These are phyloP conservation scores for Ascaphus truei DNA, from an alignment of 2,113 vertebrate species.

Conservation along the genomic window DNA sequence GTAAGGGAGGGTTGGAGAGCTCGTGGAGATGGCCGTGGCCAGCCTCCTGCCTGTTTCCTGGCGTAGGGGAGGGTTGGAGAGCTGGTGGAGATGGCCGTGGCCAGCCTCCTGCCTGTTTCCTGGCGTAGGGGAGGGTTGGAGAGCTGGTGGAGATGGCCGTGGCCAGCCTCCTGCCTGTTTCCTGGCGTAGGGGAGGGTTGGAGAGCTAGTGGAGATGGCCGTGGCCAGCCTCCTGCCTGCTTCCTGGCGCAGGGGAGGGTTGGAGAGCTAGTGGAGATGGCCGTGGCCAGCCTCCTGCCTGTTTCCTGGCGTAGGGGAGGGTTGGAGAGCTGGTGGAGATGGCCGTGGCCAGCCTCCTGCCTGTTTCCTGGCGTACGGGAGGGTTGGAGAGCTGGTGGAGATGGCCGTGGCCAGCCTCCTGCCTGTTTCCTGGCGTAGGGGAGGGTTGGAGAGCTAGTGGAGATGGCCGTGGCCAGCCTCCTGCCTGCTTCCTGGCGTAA, in stretches of 20 bases:
- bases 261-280: constrained; percentile 14
- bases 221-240: constrained; percentile 40
- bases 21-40: constrained; percentile 27
- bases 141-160: constrained; percentile 11
- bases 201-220: constrained; percentile 11
- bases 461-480: constrained; percentile 39
- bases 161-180: constrained; percentile 44
- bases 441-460: constrained; percentile 34
- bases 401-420: constrained; percentile 39
- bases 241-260: constrained; percentile 39
- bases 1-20: constrained; percentile 36
- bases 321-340: constrained; percentile 15
- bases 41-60: constrained; percentile 42
- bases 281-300: constrained; percentile 40
- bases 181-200: constrained; percentile 37
- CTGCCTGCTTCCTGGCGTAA: constrained; percentile 36
- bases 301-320: constrained; percentile 40
- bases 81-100: constrained; percentile 28
- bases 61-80: constrained; percentile 36
- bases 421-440: constrained; percentile 37
- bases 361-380: constrained; percentile 39
- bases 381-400: constrained; percentile 29
- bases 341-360: constrained; percentile 38
- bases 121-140: constrained; percentile 36
- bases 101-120: constrained; percentile 42